These are phyloP conservation scores for Mormyrops attenuatus DNA, from an alignment of 2,797 vertebrate species.

Conservation along the genomic window DNA sequence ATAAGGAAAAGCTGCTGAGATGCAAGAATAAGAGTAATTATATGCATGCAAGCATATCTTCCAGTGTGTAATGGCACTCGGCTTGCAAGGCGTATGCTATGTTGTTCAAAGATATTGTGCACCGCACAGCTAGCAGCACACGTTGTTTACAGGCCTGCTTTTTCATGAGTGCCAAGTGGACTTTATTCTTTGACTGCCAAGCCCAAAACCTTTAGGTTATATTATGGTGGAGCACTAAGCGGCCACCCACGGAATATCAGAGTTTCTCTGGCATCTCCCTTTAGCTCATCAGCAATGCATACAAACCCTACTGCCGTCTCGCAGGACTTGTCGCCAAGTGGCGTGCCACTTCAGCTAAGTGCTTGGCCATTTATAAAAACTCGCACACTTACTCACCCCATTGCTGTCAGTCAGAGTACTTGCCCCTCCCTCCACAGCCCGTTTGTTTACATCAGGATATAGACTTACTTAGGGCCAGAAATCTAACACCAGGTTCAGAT, in stretches of 20 bases:
- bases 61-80: neutral
- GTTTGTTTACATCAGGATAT: neutral
- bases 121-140: neutral
- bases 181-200: neutral
- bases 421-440: neutral
- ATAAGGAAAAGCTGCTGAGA: neutral
- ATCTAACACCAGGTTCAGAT: constrained; percentile 2
- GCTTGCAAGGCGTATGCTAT: neutral
- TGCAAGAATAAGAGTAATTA: neutral
- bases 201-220: neutral
- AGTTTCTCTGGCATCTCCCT: neutral
- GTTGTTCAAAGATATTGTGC: too few relatives aligned
- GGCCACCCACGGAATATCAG: neutral
- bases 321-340: neutral
- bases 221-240: neutral
- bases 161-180: neutral
- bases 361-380: neutral
- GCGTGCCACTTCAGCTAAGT: neutral
- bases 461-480: constrained; percentile 8
- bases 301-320: neutral
- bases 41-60: neutral
- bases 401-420: neutral
- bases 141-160: neutral
- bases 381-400: neutral
- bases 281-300: neutral